Evolutionary conservation across 1,140 invertebrate genomes (phyloP).

Genomic region (Limonius californicus): DNA sequence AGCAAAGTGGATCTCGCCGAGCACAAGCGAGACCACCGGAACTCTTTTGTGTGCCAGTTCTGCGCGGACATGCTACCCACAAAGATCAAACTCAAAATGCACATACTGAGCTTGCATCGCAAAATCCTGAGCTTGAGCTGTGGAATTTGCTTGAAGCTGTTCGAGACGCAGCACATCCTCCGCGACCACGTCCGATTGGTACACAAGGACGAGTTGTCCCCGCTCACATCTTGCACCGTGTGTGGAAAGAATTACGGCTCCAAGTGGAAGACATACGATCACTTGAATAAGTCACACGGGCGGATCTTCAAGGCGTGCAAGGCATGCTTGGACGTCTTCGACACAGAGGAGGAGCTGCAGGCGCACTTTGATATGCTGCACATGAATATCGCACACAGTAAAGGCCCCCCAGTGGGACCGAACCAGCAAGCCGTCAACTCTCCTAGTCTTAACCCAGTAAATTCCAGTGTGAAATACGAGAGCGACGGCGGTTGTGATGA

Average conservation of each 20-base stretch:
- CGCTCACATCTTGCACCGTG: constrained; percentile 56
- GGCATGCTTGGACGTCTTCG: constrained; percentile 57
- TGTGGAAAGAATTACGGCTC: constrained; percentile 60
- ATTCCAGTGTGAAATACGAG: constrained; percentile 16
- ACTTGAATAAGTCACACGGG: constrained; percentile 59
- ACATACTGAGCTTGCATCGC: constrained; percentile 54
- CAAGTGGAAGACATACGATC: constrained; percentile 60
- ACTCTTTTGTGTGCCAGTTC: constrained; percentile 56
- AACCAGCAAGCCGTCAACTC: neutral
- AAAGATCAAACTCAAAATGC: constrained; percentile 59
- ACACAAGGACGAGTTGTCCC: constrained; percentile 51
- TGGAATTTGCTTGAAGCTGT: constrained; percentile 56
- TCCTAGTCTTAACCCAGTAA: neutral
- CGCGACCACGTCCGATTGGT: constrained; percentile 54
- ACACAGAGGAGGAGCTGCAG: constrained; percentile 50
- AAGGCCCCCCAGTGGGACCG: neutral
- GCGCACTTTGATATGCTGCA: constrained; percentile 50
- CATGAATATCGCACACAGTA: constrained; percentile 25
- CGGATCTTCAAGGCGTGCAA: constrained; percentile 58
- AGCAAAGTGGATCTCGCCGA: constrained; percentile 53
- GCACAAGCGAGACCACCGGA: constrained; percentile 54
- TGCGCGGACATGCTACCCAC: constrained; percentile 58
- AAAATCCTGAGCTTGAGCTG: constrained; percentile 57
- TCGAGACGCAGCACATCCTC: constrained; percentile 55
- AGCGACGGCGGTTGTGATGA: constrained; percentile 15